Evolutionary conservation across 2,888 invertebrate species (phyloP).

Genomic region (Orthosia cruda): DNA sequence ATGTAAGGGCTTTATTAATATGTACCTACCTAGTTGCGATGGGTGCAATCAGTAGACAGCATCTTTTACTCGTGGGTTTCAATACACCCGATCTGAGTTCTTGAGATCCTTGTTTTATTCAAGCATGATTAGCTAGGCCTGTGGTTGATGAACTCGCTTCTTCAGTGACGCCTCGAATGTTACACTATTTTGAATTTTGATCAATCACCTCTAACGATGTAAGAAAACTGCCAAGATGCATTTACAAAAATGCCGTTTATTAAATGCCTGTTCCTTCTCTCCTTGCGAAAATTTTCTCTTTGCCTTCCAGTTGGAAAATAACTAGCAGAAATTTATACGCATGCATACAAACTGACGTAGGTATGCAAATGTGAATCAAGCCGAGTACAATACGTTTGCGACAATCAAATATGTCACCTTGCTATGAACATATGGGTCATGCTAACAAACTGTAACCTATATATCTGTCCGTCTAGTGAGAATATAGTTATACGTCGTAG

Average conservation of each 20-base stretch:
- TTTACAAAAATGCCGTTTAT: neutral
- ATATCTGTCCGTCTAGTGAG: conserved; percentile 25
- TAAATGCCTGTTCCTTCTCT: neutral
- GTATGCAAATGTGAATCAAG: conserved; percentile 19
- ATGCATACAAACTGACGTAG: conserved; percentile 17
- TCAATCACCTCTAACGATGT: neutral
- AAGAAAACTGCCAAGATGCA: neutral
- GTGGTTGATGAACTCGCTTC: neutral
- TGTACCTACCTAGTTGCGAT: no score
- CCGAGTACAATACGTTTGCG: conserved; percentile 22
- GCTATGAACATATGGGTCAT: conserved; percentile 44
- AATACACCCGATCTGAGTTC: no score
- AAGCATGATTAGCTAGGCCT: neutral
- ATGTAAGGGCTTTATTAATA: neutral
- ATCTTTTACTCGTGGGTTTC: no score
- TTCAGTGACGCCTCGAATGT: neutral
- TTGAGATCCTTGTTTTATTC: neutral
- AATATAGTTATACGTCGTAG: neutral
- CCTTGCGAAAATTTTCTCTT: neutral
- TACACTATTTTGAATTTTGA: neutral
- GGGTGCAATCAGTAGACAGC: neutral
- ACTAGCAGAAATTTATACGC: conserved; percentile 4
- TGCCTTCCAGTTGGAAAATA: conserved; percentile 3
- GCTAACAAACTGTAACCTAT: conserved; percentile 45
- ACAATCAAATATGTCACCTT: conserved; percentile 47